Evolutionary conservation across 2,113 vertebrate species (phyloP).

Genomic region (Hemichromis elongatus): DNA sequence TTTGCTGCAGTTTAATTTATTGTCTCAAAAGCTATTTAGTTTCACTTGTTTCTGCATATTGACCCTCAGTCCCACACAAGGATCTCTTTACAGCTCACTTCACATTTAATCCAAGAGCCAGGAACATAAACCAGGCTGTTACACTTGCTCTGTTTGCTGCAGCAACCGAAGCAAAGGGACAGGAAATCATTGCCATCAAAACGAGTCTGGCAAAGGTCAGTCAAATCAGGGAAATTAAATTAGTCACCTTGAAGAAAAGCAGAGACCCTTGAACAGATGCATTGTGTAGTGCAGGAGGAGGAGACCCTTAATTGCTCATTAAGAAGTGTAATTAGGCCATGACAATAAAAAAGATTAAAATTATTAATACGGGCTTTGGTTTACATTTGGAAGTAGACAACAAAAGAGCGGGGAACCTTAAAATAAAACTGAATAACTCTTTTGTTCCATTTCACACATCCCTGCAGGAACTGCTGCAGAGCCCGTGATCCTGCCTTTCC

Average conservation of each 20-base stretch:
- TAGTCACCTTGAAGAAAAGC: slow-evolving; percentile 82
- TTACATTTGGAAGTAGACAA: background rate
- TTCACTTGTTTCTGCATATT: background rate
- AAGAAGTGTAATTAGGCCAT: slow-evolving; percentile 12
- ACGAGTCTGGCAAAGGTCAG: slow-evolving; percentile 87
- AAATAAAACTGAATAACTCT: background rate
- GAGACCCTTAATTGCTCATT: slow-evolving; percentile 11
- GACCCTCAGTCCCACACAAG: slow-evolving; percentile 28
- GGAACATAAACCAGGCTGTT: slow-evolving; percentile 68
- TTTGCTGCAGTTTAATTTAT: background rate
- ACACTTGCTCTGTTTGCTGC: slow-evolving; percentile 66
- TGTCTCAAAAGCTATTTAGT: background rate
- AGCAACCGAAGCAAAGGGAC: slow-evolving; percentile 81
- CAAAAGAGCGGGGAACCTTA: background rate
- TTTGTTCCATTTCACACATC: background rate
- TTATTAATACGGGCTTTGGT: background rate
- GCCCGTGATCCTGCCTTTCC: background rate
- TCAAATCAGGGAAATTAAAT: slow-evolving; percentile 86
- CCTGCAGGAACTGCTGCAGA: background rate
- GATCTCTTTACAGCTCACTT: slow-evolving; percentile 65
- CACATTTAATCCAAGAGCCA: slow-evolving; percentile 68
- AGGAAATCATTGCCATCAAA: slow-evolving; percentile 93
- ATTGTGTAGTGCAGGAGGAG: background rate
- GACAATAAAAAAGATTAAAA: slow-evolving; percentile 28
- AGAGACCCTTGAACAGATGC: slow-evolving; percentile 35